Conservation (phyloP, 1,140 invertebrate species). For the Hyphantria cunea region DNA sequence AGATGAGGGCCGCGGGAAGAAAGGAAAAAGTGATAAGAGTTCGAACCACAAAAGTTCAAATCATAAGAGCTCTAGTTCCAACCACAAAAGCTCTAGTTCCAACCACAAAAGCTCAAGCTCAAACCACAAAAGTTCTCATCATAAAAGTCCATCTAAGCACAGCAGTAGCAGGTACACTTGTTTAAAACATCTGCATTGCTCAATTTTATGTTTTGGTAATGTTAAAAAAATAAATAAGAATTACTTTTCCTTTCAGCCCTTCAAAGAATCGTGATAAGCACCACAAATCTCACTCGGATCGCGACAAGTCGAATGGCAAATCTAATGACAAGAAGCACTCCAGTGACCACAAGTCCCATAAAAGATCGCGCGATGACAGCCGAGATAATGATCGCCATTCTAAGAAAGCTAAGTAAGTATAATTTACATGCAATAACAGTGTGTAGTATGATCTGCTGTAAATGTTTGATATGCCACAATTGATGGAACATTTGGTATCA, state of each 20-base stretch:
- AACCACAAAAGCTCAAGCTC: slow-evolving; percentile 62
- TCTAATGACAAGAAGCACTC: slow-evolving; percentile 78
- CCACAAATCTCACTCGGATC: slow-evolving; percentile 59
- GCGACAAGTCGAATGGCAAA: slow-evolving; percentile 57
- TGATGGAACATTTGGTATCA: no score
- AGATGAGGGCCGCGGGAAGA: slow-evolving; percentile 62
- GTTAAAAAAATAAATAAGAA: neutral
- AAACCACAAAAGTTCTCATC: slow-evolving; percentile 47
- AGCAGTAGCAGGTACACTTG: slow-evolving; percentile 65
- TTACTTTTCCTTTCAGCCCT: slow-evolving; percentile 54
- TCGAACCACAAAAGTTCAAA: slow-evolving; percentile 50
- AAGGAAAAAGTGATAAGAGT: slow-evolving; percentile 66
- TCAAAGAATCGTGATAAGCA: slow-evolving; percentile 79
- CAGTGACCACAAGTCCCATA: slow-evolving; percentile 76
- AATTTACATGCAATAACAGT: no score
- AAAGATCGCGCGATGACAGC: slow-evolving; percentile 88
- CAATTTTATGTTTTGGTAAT: no score
- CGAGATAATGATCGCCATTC: slow-evolving; percentile 85
- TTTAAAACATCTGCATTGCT: slow-evolving; percentile 10
- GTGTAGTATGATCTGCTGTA: no score
- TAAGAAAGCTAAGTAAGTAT: slow-evolving; percentile 86
- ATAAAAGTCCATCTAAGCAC: slow-evolving; percentile 72
- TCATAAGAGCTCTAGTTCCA: slow-evolving; percentile 56
- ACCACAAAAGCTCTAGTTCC: slow-evolving; percentile 48
- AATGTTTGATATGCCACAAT: no score